Conservation (phyloP, 2,113 vertebrate genomes). For the Eulacestoma nigropectus region DNA sequence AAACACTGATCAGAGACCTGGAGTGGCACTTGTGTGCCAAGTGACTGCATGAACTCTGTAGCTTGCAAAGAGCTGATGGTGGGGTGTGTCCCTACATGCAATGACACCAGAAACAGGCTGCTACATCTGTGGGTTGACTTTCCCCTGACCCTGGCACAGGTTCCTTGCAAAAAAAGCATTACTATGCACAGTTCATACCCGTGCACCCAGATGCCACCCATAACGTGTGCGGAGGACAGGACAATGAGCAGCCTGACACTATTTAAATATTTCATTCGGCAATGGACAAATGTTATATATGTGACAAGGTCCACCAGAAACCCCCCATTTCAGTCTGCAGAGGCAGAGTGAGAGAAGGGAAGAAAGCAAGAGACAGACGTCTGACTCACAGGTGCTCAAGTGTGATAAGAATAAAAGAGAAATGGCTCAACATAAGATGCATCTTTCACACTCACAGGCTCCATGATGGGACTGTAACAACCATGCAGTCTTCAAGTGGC, state of each 20-base stretch:
- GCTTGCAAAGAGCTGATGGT: neutral
- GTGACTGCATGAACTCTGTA: neutral
- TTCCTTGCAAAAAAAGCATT: neutral
- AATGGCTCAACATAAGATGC: neutral
- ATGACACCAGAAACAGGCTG: neutral
- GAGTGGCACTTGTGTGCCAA: neutral
- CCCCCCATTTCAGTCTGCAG: neutral
- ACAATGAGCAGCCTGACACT: neutral
- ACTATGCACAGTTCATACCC: neutral
- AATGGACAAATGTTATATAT: neutral
- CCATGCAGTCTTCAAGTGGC: neutral
- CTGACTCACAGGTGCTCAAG: neutral
- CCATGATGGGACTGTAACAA: neutral
- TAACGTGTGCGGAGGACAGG: accelerated
- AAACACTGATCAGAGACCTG: neutral
- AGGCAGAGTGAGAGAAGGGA: neutral
- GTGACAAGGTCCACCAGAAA: neutral
- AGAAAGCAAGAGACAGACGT: neutral
- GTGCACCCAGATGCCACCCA: neutral
- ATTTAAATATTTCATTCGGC: neutral
- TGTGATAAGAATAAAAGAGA: neutral
- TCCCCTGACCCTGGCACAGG: neutral
- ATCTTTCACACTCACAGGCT: neutral
- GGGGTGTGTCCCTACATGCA: neutral
- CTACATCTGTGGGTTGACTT: neutral